Conservation (phyloP, 2,797 vertebrate species). For the Parambassis ranga region DNA sequence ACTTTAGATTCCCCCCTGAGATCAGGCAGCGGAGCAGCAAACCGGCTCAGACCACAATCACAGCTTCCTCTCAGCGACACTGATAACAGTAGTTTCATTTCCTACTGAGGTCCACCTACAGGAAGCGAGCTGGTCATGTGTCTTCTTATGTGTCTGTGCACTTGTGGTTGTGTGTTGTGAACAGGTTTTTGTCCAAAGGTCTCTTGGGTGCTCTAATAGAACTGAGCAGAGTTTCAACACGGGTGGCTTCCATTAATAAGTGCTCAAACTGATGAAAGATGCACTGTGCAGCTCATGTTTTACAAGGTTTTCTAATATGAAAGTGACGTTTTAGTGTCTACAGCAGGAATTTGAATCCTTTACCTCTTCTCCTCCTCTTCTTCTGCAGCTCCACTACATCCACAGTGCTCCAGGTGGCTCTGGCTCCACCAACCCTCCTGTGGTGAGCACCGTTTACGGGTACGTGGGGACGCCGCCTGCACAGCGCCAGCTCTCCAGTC, state of each 20-base stretch:
- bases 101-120: slow-evolving; percentile 12
- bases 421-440: slow-evolving; percentile 91
- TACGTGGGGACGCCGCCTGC: slow-evolving; percentile 93
- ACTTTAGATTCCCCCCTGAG: slow-evolving; percentile 40
- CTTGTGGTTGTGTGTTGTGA: background rate
- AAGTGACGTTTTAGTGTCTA: no score
- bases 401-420: slow-evolving; percentile 92
- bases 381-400: slow-evolving; percentile 91
- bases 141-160: background rate
- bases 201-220: accelerated
- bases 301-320: no score
- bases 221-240: background rate
- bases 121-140: slow-evolving; percentile 18
- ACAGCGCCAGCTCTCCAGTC: slow-evolving; percentile 89
- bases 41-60: slow-evolving; percentile 26
- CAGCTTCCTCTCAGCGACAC: slow-evolving; percentile 20
- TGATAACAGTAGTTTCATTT: slow-evolving; percentile 49
- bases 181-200: background rate
- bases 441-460: slow-evolving; percentile 92
- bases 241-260: background rate
- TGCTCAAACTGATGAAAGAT: background rate
- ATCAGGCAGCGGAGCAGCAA: background rate
- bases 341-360: no score
- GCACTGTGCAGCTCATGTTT: background rate
- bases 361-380: background rate